These are phyloP conservation scores for Notarius quadriscutis DNA, from an alignment of 2,113 vertebrate genomes.

Conservation along the genomic window DNA sequence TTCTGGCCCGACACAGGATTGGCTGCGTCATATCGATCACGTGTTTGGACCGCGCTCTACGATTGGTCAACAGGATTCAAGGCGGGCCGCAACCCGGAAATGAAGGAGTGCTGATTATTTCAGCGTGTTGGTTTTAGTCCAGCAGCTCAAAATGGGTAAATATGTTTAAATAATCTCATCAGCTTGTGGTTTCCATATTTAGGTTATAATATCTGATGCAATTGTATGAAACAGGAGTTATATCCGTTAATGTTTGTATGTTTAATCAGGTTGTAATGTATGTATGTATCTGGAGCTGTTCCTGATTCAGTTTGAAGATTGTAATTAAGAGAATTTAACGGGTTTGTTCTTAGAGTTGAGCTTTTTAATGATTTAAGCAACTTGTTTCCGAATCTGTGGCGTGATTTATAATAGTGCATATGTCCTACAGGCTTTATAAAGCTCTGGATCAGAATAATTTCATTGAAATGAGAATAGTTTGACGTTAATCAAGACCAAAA, in stretches of 20 bases:
- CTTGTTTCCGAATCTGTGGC: background rate
- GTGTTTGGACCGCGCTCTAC: background rate
- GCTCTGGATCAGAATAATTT: background rate
- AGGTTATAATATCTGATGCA: background rate
- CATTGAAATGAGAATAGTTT: background rate
- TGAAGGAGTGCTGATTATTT: slow-evolving; percentile 35
- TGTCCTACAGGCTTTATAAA: background rate
- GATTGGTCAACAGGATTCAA: slow-evolving; percentile 57
- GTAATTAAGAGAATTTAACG: background rate
- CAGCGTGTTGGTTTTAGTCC: background rate
- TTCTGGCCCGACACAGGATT: slow-evolving; percentile 52
- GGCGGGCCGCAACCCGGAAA: slow-evolving; percentile 69
- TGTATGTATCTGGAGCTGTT: background rate
- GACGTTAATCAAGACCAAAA: background rate
- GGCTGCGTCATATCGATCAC: slow-evolving; percentile 48
- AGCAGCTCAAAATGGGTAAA: slow-evolving; percentile 68
- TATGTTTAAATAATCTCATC: slow-evolving; percentile 28
- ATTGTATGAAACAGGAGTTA: background rate
- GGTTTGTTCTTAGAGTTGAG: background rate
- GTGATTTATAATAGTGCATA: background rate
- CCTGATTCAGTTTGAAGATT: background rate
- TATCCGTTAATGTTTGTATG: background rate
- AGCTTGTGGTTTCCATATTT: background rate
- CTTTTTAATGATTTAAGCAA: background rate
- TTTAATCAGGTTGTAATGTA: background rate